Evolutionary conservation across 2,797 vertebrate genomes (phyloP).

Genomic region (Erpetoichthys calabaricus): DNA sequence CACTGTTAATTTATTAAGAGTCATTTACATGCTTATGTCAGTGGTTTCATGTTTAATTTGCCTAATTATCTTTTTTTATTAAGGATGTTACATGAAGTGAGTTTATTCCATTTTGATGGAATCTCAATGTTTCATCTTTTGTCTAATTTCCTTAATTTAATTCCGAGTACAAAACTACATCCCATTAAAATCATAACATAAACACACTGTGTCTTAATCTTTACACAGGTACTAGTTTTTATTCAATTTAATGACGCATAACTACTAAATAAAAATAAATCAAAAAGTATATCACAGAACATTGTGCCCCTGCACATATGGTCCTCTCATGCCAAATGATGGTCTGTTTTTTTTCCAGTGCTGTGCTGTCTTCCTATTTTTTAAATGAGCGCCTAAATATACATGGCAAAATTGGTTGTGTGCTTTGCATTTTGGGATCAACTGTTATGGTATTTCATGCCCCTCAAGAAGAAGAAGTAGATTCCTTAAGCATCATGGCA

Average conservation of each 20-base stretch:
- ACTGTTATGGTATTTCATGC: conserved; percentile 74
- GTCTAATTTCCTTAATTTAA: too few relatives aligned
- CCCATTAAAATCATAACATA: too few relatives aligned
- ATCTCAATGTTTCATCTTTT: too few relatives aligned
- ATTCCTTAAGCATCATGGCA: conserved; percentile 59
- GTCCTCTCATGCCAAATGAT: too few relatives aligned
- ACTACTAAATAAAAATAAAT: too few relatives aligned
- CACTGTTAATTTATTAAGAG: background rate
- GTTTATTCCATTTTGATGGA: too few relatives aligned
- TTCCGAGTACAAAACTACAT: too few relatives aligned
- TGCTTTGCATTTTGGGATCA: conserved; percentile 66
- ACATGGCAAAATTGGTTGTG: conserved; percentile 65
- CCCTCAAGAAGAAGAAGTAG: conserved; percentile 64
- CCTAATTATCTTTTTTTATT: background rate
- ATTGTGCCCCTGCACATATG: too few relatives aligned
- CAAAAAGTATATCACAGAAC: too few relatives aligned
- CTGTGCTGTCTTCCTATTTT: conserved; percentile 65
- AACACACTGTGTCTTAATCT: too few relatives aligned
- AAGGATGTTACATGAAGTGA: background rate
- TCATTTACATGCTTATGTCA: background rate
- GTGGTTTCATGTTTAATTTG: background rate
- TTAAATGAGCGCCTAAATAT: conserved; percentile 66
- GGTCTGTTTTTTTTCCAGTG: conserved; percentile 33
- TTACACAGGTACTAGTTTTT: too few relatives aligned
- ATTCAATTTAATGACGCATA: too few relatives aligned